Evolutionary conservation across 2,797 vertebrate species (phyloP), one percentile per base, ranked within the genome.

Genomic region (Sternotherus odoratus): DNA sequence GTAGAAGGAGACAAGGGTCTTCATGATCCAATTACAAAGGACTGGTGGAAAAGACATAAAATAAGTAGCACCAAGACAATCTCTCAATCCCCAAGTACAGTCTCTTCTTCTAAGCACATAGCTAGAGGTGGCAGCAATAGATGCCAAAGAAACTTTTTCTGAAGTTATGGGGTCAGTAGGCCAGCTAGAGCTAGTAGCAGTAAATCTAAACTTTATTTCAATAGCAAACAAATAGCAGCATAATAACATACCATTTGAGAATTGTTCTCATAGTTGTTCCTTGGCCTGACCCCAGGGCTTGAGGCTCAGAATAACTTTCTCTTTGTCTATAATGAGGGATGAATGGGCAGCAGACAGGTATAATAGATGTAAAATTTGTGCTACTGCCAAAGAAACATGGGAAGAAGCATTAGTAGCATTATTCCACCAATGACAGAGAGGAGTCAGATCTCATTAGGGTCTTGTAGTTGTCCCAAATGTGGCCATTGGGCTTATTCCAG

Each of bases 151-250:
- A n/a, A 49, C n/a, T 77, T 79, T 12, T 43, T 83, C 74, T 53
- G 43, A 54, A 15, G 3, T 84, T n/a, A 56, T 81, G 39, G 17
- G 53, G 15, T 26, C 21, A 0, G 0, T 23, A 28, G 16, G 69
- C 80, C 0, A 0, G 23, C 48, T 48, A 83, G 28, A 39, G 43
- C 72, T 83, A 0, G 0, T 53, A 77, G 80, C 77, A 60, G 77
- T 51, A 57, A 69, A 79, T 85, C 57, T 89, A 39, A 51, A 19
- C 1, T 21, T 6, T 26, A 46, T 66, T 30, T 92, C 46, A 23
- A 72, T 53, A 49, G 30, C 0, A 6, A 49, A 79, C 33, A 63
- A 82, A 36, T 1, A 66, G 89, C 26, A 66, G 39, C 57, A 39
- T 66, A 0, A 0, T 49, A 7, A 48, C 75, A 33, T 79, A 21